phyloP scores from a whole-genome alignment of 2,888 invertebrate genomes.

The Calliopum simillimum region DNA sequence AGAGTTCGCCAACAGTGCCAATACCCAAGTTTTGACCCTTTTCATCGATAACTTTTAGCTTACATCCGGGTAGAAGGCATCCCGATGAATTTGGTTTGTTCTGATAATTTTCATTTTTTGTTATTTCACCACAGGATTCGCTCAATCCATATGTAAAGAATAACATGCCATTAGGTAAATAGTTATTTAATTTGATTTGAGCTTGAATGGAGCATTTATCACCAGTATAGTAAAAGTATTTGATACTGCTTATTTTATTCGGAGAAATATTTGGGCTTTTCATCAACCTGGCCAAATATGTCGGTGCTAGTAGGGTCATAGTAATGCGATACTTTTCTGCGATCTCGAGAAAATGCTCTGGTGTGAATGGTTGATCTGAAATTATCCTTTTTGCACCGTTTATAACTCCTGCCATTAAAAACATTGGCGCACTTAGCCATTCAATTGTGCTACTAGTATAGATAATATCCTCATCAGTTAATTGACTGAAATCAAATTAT shows the following conservation, averaged over 20 bases:
- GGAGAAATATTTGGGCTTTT: conserved; percentile 47
- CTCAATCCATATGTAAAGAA: conserved; percentile 55
- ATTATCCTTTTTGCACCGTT: conserved; percentile 35
- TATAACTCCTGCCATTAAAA: conserved; percentile 26
- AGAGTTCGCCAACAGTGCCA: conserved; percentile 57
- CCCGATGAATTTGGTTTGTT: conserved; percentile 51
- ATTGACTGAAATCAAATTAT: background rate
- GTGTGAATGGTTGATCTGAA: conserved; percentile 48
- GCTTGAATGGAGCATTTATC: conserved; percentile 48
- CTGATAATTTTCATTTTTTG: conserved; percentile 40
- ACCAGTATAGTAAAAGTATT: conserved; percentile 53
- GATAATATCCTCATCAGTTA: conserved; percentile 18
- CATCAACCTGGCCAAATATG: conserved; percentile 50
- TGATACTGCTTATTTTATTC: conserved; percentile 49
- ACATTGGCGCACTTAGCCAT: conserved; percentile 33
- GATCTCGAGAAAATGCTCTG: conserved; percentile 52
- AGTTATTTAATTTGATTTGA: conserved; percentile 47
- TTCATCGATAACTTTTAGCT: conserved; percentile 54
- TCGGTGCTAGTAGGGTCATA: conserved; percentile 50
- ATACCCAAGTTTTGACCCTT: conserved; percentile 49
- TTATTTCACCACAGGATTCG: conserved; percentile 48
- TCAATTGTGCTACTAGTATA: conserved; percentile 32
- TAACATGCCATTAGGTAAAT: conserved; percentile 49
- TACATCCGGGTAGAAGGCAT: conserved; percentile 44
- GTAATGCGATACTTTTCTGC: conserved; percentile 55